Base-by-base conservation (phyloP, 2,888 invertebrate genomes). In the Acleris literana region DNA sequence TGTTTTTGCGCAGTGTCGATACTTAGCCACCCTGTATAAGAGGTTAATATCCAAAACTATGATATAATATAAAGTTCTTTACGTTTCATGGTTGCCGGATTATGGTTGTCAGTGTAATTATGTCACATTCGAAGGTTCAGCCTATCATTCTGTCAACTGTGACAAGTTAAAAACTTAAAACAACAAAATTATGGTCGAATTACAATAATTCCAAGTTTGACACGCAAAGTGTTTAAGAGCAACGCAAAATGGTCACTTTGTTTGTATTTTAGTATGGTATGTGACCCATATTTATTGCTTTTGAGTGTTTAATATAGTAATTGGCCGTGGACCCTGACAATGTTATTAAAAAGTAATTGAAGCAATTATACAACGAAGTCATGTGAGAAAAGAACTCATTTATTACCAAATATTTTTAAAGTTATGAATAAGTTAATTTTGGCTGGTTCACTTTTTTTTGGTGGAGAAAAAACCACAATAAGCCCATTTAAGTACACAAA, bases 361-460 rank as follows among this genome's bases (percentile, higher is more conserved):
- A 48, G 58, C 63, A 70, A 72, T 74, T 71, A 67, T 55, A 46
- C 51, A 68, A 70, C 69, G 64, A 69, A 72, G 69, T 59, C 68
- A 72, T 73, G 68, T 68, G 69, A 18, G 16, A 54, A 9, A 29
- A 52, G 16, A 29, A 29, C 16, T 20, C 9, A 17, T 7, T 52
- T 13, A 11, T 5, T 18, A 5, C 11, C 3, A 22, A 11, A 43
- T 18, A 5, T 17, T 1, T 3, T 25, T 53, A 7, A 1, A n/a
- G 25, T 46, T 5, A n/a, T n/a, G 9, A 43, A 3, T 1, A 2
- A 1, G 29, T 29, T 29, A 29, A 2, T 29, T 29, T 7, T 29
- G 29, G 29, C 25, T 5, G 0, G 25, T 25, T 22, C 22, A 25
- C 6, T 6, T 25, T 25, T 25, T 25, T 25, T 25, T 5, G 25